Evolutionary conservation across 1,140 invertebrate genomes (phyloP).

Genomic region (Saxidomus purpurata): DNA sequence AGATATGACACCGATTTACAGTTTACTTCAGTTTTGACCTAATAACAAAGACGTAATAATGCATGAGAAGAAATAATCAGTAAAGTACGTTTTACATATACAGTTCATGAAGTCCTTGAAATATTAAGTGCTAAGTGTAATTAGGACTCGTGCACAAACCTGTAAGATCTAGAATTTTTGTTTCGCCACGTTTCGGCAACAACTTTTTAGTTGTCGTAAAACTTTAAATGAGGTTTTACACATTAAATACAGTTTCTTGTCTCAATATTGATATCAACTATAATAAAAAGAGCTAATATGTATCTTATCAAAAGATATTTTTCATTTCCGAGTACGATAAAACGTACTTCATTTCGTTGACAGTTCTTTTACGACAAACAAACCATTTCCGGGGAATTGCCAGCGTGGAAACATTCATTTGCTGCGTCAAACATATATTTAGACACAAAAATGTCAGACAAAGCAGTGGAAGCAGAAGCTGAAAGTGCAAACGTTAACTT

Average conservation of each 20-base stretch:
- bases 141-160: conserved; percentile 26
- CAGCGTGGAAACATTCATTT: conserved; percentile 51
- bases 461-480: background rate
- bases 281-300: background rate
- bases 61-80: too few species aligned
- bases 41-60: too few species aligned
- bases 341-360: background rate
- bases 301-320: too few species aligned
- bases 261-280: too few species aligned
- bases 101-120: too few species aligned
- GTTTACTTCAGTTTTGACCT: too few species aligned
- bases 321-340: too few species aligned
- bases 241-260: too few species aligned
- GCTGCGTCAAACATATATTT: conserved; percentile 17
- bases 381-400: conserved; percentile 49
- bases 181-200: conserved; percentile 62
- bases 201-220: conserved; percentile 32
- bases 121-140: too few species aligned
- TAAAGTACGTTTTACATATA: too few species aligned
- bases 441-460: conserved; percentile 44
- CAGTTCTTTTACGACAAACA: conserved; percentile 52
- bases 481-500: background rate
- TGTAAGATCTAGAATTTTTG: background rate
- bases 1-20: too few species aligned
- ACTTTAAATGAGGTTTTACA: background rate